A percentile compares a stretch with the other conserved stretches of the same genome.
Conservation (phyloP, 2,113 vertebrate genomes). For the Triplophysa tibetana region DNA sequence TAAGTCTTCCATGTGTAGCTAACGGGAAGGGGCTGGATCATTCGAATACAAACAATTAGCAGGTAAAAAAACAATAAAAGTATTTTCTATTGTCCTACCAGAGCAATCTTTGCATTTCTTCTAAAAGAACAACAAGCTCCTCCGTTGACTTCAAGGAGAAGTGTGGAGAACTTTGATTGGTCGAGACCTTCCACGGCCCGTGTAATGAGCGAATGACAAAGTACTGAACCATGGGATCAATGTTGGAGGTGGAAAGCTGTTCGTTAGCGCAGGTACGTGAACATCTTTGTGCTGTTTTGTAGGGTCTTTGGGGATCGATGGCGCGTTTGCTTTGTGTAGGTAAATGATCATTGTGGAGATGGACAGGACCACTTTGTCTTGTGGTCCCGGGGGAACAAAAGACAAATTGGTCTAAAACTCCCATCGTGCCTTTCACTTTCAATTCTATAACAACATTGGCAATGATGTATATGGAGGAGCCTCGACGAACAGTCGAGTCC, state of each 20-base stretch:
- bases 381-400: constrained; percentile 60
- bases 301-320: constrained; percentile 61
- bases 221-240: constrained; percentile 61
- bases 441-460: constrained; percentile 48
- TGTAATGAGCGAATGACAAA: constrained; percentile 64
- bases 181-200: constrained; percentile 31
- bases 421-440: constrained; percentile 56
- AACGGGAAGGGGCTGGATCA: neutral
- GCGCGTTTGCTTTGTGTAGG: constrained; percentile 71
- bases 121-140: constrained; percentile 4
- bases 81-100: neutral
- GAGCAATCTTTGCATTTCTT: constrained; percentile 7
- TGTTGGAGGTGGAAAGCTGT: constrained; percentile 53
- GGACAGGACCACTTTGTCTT: constrained; percentile 68
- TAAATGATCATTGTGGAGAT: constrained; percentile 67
- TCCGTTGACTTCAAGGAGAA: constrained; percentile 45
- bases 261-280: constrained; percentile 49
- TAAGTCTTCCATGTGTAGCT: neutral
- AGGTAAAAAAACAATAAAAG: neutral
- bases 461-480: constrained; percentile 5
- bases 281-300: constrained; percentile 55
- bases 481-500: neutral
- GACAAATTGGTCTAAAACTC: constrained; percentile 65
- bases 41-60: neutral
- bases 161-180: constrained; percentile 44